Evolutionary conservation across 2,888 invertebrate genomes (phyloP).

Genomic region (Eilema sororculum): DNA sequence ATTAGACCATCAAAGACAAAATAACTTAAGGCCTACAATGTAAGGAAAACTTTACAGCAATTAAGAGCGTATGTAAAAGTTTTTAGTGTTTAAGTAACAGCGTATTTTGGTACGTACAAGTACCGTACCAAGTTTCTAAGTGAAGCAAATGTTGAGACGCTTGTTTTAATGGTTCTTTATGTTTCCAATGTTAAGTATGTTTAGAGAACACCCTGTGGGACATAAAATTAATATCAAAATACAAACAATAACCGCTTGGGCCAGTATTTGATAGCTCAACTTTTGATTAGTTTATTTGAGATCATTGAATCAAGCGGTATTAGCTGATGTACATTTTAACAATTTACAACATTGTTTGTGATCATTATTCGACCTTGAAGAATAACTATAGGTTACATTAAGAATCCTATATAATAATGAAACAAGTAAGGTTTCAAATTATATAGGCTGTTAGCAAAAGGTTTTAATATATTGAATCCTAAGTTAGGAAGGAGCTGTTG

Average conservation of each 20-base stretch:
- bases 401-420: constrained; percentile 18
- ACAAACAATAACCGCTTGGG: neutral
- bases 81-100: constrained; percentile 15
- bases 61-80: constrained; percentile 3
- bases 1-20: constrained; percentile 1
- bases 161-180: constrained; percentile 31
- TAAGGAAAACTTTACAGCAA: constrained; percentile 6
- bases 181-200: constrained; percentile 12
- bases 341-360: neutral
- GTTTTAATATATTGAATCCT: constrained; percentile 23
- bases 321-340: no score
- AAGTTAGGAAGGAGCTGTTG: constrained; percentile 17
- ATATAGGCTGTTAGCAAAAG: constrained; percentile 19
- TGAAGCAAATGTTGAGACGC: constrained; percentile 18
- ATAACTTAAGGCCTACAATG: neutral
- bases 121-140: constrained; percentile 19
- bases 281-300: neutral
- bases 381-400: neutral
- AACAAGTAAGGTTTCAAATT: constrained; percentile 17
- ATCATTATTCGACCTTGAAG: constrained; percentile 7
- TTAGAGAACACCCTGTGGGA: neutral
- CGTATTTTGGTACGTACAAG: constrained; percentile 7
- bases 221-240: neutral
- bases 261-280: neutral
- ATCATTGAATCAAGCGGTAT: neutral